A percentile compares a stretch with the other conserved stretches of the same genome.
phyloP scores from a whole-genome alignment of 2,797 vertebrate genomes.

The Prunella strophiata region DNA sequence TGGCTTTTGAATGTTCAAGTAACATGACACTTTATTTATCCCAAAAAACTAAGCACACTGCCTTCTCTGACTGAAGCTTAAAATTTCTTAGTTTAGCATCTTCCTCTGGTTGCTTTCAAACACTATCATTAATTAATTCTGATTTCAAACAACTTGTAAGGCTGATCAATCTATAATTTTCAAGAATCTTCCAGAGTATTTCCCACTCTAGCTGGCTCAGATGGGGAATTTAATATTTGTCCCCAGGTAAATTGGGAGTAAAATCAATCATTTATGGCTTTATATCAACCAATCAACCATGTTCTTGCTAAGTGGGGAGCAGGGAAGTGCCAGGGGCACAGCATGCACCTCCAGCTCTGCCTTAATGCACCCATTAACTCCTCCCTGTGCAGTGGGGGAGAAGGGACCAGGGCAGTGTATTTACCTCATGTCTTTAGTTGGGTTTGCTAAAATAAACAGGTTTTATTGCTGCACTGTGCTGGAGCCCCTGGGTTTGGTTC shows the following conservation, averaged over 20 bases:
- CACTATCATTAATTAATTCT: neutral
- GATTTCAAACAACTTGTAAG: neutral
- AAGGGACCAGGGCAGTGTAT: neutral
- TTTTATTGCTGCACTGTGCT: neutral
- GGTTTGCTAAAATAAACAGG: neutral
- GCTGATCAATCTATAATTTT: neutral
- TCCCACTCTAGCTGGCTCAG: neutral
- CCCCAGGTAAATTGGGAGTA: neutral
- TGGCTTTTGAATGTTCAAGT: neutral
- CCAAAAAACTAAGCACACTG: neutral
- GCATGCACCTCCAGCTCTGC: rapidly evolving
- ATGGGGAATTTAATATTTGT: neutral
- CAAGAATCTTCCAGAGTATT: neutral
- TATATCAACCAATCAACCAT: neutral
- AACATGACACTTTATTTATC: neutral
- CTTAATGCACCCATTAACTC: neutral
- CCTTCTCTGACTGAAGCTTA: neutral
- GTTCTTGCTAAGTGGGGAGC: neutral
- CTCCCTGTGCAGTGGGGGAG: neutral
- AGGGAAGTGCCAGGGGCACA: neutral
- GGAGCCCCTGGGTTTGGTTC: neutral
- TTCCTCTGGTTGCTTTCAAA: neutral
- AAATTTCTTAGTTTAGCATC: rapidly evolving
- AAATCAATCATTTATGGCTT: neutral
- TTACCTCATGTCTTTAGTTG: neutral